A percentile compares a stretch with the other conserved stretches of the same genome.
Conservation (phyloP, 2,113 vertebrate genomes). For the Grus americana region DNA sequence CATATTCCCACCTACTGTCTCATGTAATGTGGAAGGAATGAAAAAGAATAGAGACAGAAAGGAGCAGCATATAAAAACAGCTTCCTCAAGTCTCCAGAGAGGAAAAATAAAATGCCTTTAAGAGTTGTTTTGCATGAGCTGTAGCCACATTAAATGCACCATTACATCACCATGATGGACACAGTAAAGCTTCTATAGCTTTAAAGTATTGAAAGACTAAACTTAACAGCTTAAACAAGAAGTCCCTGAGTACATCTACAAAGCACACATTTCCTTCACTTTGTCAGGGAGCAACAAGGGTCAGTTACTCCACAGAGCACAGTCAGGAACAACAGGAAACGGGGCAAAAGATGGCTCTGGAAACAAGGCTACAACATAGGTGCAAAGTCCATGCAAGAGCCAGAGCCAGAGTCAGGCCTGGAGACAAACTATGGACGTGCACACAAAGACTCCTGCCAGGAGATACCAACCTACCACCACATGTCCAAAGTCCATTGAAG, state of each 20-base stretch:
- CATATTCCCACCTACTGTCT: constrained; percentile 8
- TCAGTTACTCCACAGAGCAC: not conserved
- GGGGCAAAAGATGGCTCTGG: not conserved
- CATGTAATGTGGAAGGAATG: constrained; percentile 44
- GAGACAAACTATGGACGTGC: rapidly evolving
- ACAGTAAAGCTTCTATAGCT: not conserved
- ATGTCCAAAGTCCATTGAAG: rapidly evolving
- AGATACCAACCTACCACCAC: rapidly evolving
- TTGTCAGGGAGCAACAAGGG: not conserved
- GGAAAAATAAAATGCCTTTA: not conserved
- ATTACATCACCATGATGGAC: not conserved
- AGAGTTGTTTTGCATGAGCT: not conserved
- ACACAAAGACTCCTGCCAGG: rapidly evolving
- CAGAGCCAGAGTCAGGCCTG: not conserved
- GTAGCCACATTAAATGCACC: not conserved
- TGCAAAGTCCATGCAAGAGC: not conserved
- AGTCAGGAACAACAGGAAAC: not conserved
- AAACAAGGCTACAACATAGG: not conserved
- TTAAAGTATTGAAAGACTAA: not conserved
- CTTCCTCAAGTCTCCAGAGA: not conserved
- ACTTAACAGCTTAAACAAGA: not conserved
- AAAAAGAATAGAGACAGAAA: not conserved
- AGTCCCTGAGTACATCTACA: not conserved
- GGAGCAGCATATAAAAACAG: not conserved
- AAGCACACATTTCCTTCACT: not conserved